These are phyloP conservation scores for Lacerta agilis DNA, from an alignment of 2,797 vertebrate genomes.

Conservation along the genomic window DNA sequence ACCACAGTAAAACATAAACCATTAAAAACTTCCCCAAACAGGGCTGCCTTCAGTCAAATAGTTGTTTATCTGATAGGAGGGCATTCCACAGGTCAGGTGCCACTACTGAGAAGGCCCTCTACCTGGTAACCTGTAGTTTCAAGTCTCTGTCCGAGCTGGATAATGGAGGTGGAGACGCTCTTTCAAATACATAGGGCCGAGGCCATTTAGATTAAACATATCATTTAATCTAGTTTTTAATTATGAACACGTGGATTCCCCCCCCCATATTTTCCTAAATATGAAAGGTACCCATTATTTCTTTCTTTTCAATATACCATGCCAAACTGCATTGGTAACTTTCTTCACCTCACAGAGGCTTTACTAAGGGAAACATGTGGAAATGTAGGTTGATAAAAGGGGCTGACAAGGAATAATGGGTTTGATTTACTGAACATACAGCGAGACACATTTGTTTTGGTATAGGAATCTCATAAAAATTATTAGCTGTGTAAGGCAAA, in stretches of 20 bases:
- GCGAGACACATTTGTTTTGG: conserved; percentile 27
- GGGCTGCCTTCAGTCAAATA: too few species aligned
- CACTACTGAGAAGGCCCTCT: too few species aligned
- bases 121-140: too few species aligned
- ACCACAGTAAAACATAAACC: too few species aligned
- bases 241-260: neutral
- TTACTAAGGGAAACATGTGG: conserved; percentile 19
- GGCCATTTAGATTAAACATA: too few species aligned
- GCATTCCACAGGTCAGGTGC: too few species aligned
- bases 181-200: too few species aligned
- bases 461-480: conserved; percentile 23
- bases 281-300: conserved; percentile 12
- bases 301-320: neutral
- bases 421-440: conserved; percentile 39
- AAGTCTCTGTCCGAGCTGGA: too few species aligned
- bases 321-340: conserved; percentile 3
- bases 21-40: too few species aligned
- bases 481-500: conserved; percentile 39
- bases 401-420: conserved; percentile 18
- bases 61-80: too few species aligned
- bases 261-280: neutral
- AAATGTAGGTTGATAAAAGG: neutral
- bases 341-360: neutral
- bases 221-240: neutral
- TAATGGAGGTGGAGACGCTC: too few species aligned